Evolutionary conservation across 1,140 invertebrate genomes (phyloP).

Genomic region (Drosophila virilis): DNA sequence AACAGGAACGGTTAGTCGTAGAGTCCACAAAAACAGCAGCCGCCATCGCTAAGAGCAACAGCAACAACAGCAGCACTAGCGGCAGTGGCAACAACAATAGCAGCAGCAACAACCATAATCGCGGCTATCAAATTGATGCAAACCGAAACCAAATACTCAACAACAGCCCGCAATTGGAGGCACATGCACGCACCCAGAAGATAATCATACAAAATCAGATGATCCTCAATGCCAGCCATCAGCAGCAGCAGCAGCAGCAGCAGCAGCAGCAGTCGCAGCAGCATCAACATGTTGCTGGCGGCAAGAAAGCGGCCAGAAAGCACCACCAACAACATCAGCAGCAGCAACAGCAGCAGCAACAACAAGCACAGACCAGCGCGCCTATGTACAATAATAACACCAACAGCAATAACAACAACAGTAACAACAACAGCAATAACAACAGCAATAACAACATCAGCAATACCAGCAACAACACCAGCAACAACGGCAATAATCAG

Average conservation of each 20-base stretch:
- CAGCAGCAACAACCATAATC: slow-evolving; percentile 60
- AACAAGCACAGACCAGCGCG: slow-evolving; percentile 45
- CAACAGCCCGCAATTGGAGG: slow-evolving; percentile 57
- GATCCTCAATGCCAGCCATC: slow-evolving; percentile 78
- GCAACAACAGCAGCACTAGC: slow-evolving; percentile 49
- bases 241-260: slow-evolving; percentile 73
- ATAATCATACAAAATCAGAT: slow-evolving; percentile 83
- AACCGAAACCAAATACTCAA: slow-evolving; percentile 68
- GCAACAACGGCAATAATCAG: slow-evolving; percentile 52
- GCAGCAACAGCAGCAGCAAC: slow-evolving; percentile 57
- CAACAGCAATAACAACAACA: slow-evolving; percentile 65
- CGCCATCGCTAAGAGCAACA: slow-evolving; percentile 46
- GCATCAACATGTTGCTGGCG: slow-evolving; percentile 54
- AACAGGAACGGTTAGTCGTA: slow-evolving; percentile 83
- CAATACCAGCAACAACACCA: slow-evolving; percentile 53
- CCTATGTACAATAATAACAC: slow-evolving; percentile 26
- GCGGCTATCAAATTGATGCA: slow-evolving; percentile 72
- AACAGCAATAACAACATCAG: slow-evolving; percentile 54
- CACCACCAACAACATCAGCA: slow-evolving; percentile 61
- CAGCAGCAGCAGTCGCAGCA: slow-evolving; percentile 58
- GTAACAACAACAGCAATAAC: slow-evolving; percentile 48
- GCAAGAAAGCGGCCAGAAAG: slow-evolving; percentile 48
- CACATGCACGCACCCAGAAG: slow-evolving; percentile 74
- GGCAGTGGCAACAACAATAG: slow-evolving; percentile 42
- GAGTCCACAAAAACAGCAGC: slow-evolving; percentile 72